These are phyloP conservation scores for Hyla sarda DNA, from an alignment of 2,113 vertebrate species.

Conservation along the genomic window DNA sequence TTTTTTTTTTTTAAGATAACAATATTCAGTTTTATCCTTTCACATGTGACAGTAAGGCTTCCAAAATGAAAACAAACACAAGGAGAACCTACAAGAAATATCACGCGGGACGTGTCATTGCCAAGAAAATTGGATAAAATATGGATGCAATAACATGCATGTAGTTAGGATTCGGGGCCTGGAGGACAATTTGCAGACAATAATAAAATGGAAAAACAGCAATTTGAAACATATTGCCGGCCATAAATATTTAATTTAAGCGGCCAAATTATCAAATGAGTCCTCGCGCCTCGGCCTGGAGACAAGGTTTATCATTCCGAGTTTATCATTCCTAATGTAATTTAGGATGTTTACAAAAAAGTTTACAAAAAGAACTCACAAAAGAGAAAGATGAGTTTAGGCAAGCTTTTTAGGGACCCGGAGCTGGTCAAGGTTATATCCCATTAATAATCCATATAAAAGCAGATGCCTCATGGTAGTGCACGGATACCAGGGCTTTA, in stretches of 20 bases:
- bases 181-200: not conserved
- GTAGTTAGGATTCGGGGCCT: not conserved
- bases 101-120: not conserved
- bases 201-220: conserved; percentile 15
- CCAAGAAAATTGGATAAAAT: conserved; percentile 37
- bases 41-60: not conserved
- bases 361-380: not conserved
- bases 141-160: conserved; percentile 40
- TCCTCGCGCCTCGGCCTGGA: conserved; percentile 16
- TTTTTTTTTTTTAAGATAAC: too few relatives aligned
- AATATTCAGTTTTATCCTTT: not conserved
- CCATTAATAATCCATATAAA: conserved; percentile 46
- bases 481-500: not conserved
- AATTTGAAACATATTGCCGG: not conserved
- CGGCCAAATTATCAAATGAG: conserved; percentile 29
- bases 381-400: conserved; percentile 47
- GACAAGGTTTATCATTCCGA: conserved; percentile 56
- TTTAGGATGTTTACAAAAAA: conserved; percentile 36
- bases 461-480: not conserved
- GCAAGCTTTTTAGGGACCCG: conserved; percentile 11
- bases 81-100: not conserved
- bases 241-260: conserved; percentile 56
- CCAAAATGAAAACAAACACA: not conserved
- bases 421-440: conserved; percentile 46
- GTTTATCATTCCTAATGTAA: conserved; percentile 51